phyloP scores from a whole-genome alignment of 1,140 invertebrate genomes.

The Cyphomyrmex costatus region DNA sequence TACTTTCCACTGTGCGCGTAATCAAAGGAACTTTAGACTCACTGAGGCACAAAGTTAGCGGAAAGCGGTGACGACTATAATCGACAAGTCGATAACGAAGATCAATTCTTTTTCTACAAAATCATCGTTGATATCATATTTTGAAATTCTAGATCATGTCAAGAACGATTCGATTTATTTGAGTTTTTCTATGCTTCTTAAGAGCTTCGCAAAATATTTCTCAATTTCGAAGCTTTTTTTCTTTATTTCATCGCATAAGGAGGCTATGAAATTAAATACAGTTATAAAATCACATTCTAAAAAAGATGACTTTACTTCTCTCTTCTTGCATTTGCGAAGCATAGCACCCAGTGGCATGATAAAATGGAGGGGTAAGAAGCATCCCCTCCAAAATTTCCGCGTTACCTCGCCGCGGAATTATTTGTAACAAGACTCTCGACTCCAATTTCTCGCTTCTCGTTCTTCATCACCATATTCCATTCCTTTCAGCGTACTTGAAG shows the following conservation, averaged over 20 bases:
- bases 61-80: background rate
- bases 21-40: conserved; percentile 55
- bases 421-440: conserved; percentile 62
- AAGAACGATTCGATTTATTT: background rate
- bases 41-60: conserved; percentile 6
- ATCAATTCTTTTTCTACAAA: background rate
- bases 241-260: background rate
- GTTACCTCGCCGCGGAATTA: conserved; percentile 35
- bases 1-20: conserved; percentile 47
- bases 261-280: conserved; percentile 28
- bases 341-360: background rate
- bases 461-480: conserved; percentile 26
- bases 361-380: conserved; percentile 45
- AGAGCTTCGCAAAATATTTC: background rate
- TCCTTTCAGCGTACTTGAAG: conserved; percentile 32
- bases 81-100: conserved; percentile 1
- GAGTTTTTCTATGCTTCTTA: background rate
- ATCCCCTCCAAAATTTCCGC: conserved; percentile 50
- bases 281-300: background rate
- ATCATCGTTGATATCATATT: background rate
- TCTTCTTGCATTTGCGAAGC: conserved; percentile 16
- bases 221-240: background rate
- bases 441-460: conserved; percentile 54
- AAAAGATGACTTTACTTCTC: conserved; percentile 18
- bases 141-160: background rate